Evolutionary conservation across 2,888 invertebrate species (phyloP).

Genomic region (Ichneumoninae sp.): DNA sequence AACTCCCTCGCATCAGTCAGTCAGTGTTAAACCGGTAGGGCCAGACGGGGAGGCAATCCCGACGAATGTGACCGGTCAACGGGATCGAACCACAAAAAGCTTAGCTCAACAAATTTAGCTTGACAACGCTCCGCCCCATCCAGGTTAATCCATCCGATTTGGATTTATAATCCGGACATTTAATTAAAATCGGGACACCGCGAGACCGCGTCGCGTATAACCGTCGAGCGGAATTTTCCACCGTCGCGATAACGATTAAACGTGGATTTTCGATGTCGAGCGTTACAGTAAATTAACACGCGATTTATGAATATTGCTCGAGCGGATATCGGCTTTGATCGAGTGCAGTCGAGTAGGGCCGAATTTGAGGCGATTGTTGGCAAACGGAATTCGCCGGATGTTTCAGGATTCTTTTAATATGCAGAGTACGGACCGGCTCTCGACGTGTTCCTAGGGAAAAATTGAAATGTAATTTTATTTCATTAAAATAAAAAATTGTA

Average conservation of each 20-base stretch:
- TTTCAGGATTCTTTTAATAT: neutral
- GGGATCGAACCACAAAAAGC: slow-evolving; percentile 63
- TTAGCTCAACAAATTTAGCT: slow-evolving; percentile 66
- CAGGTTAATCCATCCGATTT: slow-evolving; percentile 61
- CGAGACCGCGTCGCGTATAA: slow-evolving; percentile 1
- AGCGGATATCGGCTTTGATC: neutral
- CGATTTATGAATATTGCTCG: slow-evolving; percentile 29
- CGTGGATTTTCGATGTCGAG: slow-evolving; percentile 45
- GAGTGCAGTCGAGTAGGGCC: neutral
- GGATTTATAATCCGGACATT: slow-evolving; percentile 64
- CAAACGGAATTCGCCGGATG: neutral
- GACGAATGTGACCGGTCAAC: slow-evolving; percentile 43
- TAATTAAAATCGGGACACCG: slow-evolving; percentile 59
- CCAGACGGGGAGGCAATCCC: slow-evolving; percentile 33
- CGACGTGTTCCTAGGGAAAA: no score
- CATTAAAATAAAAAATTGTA: neutral
- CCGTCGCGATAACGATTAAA: slow-evolving; percentile 35
- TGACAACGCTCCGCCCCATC: slow-evolving; percentile 34
- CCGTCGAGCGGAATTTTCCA: slow-evolving; percentile 16
- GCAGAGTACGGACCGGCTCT: neutral
- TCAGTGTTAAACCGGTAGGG: slow-evolving; percentile 60
- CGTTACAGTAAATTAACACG: slow-evolving; percentile 19
- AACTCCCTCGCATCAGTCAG: slow-evolving; percentile 62
- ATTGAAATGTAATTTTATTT: neutral
- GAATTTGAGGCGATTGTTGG: neutral